Evolutionary conservation across 2,888 invertebrate genomes (phyloP).

Genomic region (Dimorphilus gyrociliatus): DNA sequence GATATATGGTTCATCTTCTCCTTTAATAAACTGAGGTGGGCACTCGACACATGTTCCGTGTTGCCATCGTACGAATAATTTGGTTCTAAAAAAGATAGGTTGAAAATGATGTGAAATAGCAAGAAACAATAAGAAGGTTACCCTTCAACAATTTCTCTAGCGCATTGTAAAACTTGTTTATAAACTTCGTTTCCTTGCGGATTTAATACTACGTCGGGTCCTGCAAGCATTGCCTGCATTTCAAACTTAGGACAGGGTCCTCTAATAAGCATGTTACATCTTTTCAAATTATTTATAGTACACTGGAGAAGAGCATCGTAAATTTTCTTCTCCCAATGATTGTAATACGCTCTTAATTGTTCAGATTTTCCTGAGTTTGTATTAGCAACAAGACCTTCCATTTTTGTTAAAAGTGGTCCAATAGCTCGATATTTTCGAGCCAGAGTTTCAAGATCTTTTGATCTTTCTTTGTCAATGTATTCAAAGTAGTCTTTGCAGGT

Average conservation of each 20-base stretch:
- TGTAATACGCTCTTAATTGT: constrained; percentile 60
- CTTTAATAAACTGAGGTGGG: constrained; percentile 46
- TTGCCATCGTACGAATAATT: constrained; percentile 69
- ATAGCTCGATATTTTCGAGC: constrained; percentile 58
- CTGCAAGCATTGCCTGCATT: constrained; percentile 56
- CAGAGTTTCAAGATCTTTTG: constrained; percentile 51
- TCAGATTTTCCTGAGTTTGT: constrained; percentile 57
- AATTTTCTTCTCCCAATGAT: constrained; percentile 63
- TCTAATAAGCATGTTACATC: constrained; percentile 47
- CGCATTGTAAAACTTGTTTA: constrained; percentile 54
- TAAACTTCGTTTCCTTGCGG: constrained; percentile 61
- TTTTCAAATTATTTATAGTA: constrained; percentile 52
- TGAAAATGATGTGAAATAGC: constrained; percentile 2
- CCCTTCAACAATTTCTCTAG: constrained; percentile 60
- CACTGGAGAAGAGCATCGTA: constrained; percentile 49
- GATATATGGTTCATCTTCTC: constrained; percentile 46
- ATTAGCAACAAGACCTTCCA: constrained; percentile 65
- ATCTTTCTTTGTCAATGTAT: constrained; percentile 51
- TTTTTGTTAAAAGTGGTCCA: constrained; percentile 62
- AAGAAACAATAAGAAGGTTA: constrained; percentile 22
- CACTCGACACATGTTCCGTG: constrained; percentile 59
- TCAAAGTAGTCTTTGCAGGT: constrained; percentile 53
- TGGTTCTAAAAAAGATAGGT: constrained; percentile 45
- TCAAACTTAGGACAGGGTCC: constrained; percentile 52
- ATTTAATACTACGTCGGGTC: constrained; percentile 57